phyloP scores from a whole-genome alignment of 2,797 vertebrate genomes.

The Molothrus ater region DNA sequence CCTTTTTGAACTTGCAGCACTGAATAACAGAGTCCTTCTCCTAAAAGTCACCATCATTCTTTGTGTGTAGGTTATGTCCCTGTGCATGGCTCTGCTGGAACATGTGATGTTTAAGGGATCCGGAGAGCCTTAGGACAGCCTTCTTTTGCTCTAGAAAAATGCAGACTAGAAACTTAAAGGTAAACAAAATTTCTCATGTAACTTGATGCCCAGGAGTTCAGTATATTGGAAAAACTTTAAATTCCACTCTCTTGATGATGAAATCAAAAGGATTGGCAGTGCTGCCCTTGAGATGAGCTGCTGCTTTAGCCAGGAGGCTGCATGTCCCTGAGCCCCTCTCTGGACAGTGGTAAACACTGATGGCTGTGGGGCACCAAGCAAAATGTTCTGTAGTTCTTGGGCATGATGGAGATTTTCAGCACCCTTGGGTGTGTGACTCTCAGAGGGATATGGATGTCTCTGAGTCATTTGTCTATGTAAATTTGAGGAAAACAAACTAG shows the following conservation, averaged over 20 bases:
- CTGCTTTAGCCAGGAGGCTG: background rate
- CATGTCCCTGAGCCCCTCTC: fast-evolving
- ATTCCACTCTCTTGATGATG: background rate
- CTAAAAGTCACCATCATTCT: background rate
- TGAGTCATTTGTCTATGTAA: background rate
- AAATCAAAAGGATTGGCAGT: background rate
- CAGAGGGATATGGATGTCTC: background rate
- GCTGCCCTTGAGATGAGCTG: background rate
- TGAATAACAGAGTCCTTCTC: background rate
- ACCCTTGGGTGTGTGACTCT: background rate
- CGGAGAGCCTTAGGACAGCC: background rate
- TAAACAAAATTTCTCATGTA: background rate
- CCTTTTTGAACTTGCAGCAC: background rate
- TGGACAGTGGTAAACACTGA: background rate
- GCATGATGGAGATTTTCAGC: background rate
- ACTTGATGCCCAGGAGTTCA: background rate
- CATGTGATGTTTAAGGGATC: background rate
- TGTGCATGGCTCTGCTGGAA: background rate
- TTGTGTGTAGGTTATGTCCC: too few relatives aligned
- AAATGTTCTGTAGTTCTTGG: background rate
- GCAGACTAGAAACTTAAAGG: background rate
- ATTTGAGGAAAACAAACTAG: background rate
- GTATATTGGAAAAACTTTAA: background rate
- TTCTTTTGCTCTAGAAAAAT: background rate
- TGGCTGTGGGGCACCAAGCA: background rate